A percentile compares a stretch with the other conserved stretches of the same genome.
These are phyloP conservation scores for Parnassius apollo DNA, from an alignment of 2,888 invertebrate species.

Conservation along the genomic window DNA sequence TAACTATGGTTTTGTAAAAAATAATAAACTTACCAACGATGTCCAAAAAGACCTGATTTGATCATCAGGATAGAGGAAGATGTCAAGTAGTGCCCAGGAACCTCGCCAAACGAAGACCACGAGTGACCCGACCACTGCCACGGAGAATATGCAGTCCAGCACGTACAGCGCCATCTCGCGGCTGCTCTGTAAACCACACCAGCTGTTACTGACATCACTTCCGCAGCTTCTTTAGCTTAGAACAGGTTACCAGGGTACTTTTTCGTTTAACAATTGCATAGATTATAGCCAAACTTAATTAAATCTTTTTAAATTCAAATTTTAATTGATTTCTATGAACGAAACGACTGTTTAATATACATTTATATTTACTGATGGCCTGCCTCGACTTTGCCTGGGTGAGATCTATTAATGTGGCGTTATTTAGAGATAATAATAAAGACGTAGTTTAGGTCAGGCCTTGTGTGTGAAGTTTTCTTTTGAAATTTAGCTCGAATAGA, in stretches of 20 bases:
- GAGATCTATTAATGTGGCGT: too few species aligned
- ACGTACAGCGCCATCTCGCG: constrained; percentile 87
- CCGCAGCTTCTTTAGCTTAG: constrained; percentile 29
- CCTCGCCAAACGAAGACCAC: constrained; percentile 95
- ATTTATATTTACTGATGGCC: too few species aligned
- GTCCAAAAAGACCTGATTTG: constrained; percentile 85
- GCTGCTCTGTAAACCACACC: constrained; percentile 82
- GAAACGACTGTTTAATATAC: too few species aligned
- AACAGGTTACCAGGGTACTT: not conserved
- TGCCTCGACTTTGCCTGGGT: too few species aligned
- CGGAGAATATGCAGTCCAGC: constrained; percentile 92
- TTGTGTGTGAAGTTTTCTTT: too few species aligned
- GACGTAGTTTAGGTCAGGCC: too few species aligned
- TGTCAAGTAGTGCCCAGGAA: constrained; percentile 90
- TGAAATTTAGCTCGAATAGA: too few species aligned
- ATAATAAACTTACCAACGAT: constrained; percentile 85
- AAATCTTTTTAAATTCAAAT: too few species aligned
- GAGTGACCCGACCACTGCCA: constrained; percentile 90
- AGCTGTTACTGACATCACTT: constrained; percentile 1
- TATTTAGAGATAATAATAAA: too few species aligned
- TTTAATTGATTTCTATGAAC: too few species aligned
- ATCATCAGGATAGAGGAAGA: constrained; percentile 88
- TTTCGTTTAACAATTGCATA: not conserved
- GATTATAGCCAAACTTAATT: not conserved
- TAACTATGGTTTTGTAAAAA: not conserved